phyloP scores from a whole-genome alignment of 2,113 vertebrate genomes.

The Sylvia atricapilla region DNA sequence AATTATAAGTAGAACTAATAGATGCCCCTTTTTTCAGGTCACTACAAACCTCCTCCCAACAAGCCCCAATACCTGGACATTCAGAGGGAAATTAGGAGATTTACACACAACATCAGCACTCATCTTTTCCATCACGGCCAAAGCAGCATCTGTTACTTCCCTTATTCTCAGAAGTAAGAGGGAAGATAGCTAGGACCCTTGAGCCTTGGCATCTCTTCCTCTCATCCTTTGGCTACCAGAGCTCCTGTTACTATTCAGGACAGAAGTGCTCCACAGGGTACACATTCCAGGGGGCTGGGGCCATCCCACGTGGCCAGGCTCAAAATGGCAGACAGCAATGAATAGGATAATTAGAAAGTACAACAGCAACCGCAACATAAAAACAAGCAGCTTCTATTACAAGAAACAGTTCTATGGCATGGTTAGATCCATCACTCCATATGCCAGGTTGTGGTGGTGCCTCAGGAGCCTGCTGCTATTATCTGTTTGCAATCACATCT shows the following conservation, averaged over 20 bases:
- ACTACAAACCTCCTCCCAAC: background rate
- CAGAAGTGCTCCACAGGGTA: background rate
- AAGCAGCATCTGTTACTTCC: background rate
- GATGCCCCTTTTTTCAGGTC: background rate
- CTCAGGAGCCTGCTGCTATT: conserved; percentile 36
- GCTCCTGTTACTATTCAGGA: background rate
- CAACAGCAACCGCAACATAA: conserved; percentile 21
- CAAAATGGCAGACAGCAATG: conserved; percentile 57
- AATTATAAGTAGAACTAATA: background rate
- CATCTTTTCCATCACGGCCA: background rate
- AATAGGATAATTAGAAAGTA: conserved; percentile 41
- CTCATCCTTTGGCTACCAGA: background rate
- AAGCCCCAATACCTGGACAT: background rate
- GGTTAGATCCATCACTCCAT: conserved; percentile 39
- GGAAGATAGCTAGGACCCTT: background rate
- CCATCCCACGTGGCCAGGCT: background rate
- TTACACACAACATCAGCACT: background rate
- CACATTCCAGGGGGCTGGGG: conserved; percentile 24
- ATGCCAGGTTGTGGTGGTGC: background rate
- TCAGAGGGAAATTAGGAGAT: background rate
- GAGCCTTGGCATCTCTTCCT: background rate
- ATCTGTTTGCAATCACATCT: conserved; percentile 58
- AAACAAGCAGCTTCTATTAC: conserved; percentile 36
- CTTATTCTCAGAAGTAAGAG: conserved; percentile 21
- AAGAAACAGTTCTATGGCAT: conserved; percentile 10